A percentile compares a stretch with the other conserved stretches of the same genome.
phyloP scores from a whole-genome alignment of 2,888 invertebrate species.

The Willowsia nigromaculata region DNA sequence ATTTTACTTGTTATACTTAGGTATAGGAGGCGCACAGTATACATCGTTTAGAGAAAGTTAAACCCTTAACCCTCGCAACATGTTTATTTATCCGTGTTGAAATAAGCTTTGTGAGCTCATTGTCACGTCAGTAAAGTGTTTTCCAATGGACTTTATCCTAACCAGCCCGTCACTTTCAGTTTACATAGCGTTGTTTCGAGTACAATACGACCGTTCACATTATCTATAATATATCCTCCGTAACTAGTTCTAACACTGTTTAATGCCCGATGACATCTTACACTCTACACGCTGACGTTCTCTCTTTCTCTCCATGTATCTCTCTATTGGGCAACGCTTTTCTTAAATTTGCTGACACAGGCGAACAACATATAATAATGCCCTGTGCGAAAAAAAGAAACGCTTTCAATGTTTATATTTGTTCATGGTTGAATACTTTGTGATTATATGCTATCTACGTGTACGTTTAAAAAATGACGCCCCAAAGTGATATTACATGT shows the following conservation, averaged over 20 bases:
- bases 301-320: neutral
- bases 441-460: neutral
- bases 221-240: neutral
- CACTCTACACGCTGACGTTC: neutral
- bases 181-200: constrained; percentile 17
- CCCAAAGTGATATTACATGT: neutral
- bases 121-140: constrained; percentile 53
- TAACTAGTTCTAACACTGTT: constrained; percentile 30
- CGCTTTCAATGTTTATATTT: neutral
- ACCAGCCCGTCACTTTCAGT: constrained; percentile 54
- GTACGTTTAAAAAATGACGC: neutral
- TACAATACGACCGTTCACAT: constrained; percentile 38
- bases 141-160: constrained; percentile 51
- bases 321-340: neutral
- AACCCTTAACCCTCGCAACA: constrained; percentile 26
- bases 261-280: constrained; percentile 55
- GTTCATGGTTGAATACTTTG: constrained; percentile 7
- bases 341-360: neutral
- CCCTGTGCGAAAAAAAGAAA: neutral
- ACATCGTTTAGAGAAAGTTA: constrained; percentile 22
- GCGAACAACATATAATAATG: neutral
- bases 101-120: constrained; percentile 51
- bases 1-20: neutral
- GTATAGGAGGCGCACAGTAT: too few relatives aligned
- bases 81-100: constrained; percentile 33